Evolutionary conservation across 1,140 invertebrate species (phyloP), one percentile per base, ranked within the genome.

Genomic region (Aphaenogaster rudis): DNA sequence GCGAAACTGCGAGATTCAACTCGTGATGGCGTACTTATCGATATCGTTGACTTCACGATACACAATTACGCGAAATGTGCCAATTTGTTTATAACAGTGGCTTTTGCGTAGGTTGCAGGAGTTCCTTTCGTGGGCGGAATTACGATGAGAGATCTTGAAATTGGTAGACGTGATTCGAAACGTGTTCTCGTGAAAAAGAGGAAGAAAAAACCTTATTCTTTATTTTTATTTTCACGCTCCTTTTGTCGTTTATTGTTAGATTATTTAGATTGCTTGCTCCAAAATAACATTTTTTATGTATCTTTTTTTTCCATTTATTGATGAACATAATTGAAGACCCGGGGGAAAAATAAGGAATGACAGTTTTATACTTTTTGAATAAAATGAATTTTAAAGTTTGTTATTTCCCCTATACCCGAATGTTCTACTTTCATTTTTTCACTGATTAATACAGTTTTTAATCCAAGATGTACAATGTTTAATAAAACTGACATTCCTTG

Each of bases 71-170:
- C 39, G 74, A 42, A 61, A 61, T 21, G 59, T 21, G 17, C 17
- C 45, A 79, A 79, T 79, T 79, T 64, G 28, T 79, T 66, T 79
- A 79, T 36, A 36, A 36, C 3, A 36, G 28, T 48, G 13, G 9
- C 28, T 64, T 48, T 50, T 11, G 72, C 72, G 59, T 21, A 21
- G 4, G 4, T 64, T 28, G 42, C 45, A 48, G 1, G 11, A 63
- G 33, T 36, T 17, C 13, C 1, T 79, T 21, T 64, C 39, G 39
- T 13, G 21, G 17, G 13, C 39, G 39, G 21, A 11, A 28, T 77
- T 61, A 45, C 39, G 54, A 64, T n/a, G 45, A n/a, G 9, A 42
- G 39, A 64, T 45, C 7, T 59, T 61, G 13, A 61, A 77, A 28
- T 13, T 57, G 28, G 17, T n/a, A 9, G 6, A 72, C 17, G 13